Evolutionary conservation across 2,888 invertebrate species (phyloP), one percentile per base, ranked within the genome.

Genomic region (Scelioninae gen. 1): DNA sequence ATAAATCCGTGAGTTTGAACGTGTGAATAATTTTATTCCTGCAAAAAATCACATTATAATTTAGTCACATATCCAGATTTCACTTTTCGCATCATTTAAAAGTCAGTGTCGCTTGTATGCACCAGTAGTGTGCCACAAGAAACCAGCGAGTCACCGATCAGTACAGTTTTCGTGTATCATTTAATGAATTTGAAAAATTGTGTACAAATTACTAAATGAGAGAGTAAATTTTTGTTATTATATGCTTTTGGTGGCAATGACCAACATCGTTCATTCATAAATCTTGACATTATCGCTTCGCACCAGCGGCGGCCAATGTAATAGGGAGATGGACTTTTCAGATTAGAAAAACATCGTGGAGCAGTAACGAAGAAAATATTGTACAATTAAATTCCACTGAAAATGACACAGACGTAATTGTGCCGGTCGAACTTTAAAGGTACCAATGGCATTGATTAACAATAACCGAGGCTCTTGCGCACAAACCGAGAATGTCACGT

Each of bases 381-480:
- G 90, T 90, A 87, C 89, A 91, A 62, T 89, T 92, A 89, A 90
- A 90, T 87, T 88, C 89, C 84, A 89, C 89, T 86, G 85, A 88
- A 77, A 88, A 88, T 87, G 83, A 88, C 78, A 88, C 89, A 72
- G 89, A 90, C 78, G 86, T 87, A 69, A 88, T 91, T 85, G 86
- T 83, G 80, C 86, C 83, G 86, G 89, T 80, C 38, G 66, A 74
- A 84, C 82, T 86, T 76, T 90, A 89, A 89, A 91, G 91, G 91
- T 91, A 91, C 85, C 56, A 78, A 23, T 69, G 49, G n/a, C 47
- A 45, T 77, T 49, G n/a, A 51, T 62, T 38, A n/a, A 16, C 49
- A 45, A n/a, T n/a, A n/a, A n/a, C n/a, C n/a, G n/a, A n/a, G n/a
- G n/a, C n/a, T n/a, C n/a, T n/a, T n/a, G n/a, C n/a, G n/a, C n/a